Evolutionary conservation across 2,113 vertebrate genomes (phyloP).

Genomic region (Corynorhinus townsendii): DNA sequence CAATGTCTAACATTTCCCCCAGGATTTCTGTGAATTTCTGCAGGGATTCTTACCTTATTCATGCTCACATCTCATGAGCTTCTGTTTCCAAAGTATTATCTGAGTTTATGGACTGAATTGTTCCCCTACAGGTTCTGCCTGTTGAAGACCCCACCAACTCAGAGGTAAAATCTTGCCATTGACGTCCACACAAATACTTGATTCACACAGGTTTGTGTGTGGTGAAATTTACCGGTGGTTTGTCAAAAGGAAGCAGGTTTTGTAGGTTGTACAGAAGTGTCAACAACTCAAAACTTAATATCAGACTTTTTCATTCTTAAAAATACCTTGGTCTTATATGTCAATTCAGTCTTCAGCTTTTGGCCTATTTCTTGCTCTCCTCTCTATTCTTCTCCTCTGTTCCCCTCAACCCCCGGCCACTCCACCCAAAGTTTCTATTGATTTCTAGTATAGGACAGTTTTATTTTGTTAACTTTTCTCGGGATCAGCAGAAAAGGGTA

Average conservation of each 20-base stretch:
- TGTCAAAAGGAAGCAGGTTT: neutral
- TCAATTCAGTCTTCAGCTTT: neutral
- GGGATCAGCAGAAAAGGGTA: neutral
- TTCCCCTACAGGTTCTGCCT: neutral
- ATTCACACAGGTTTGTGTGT: neutral
- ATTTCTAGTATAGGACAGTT: neutral
- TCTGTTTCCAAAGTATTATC: neutral
- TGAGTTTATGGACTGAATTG: neutral
- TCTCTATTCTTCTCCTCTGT: neutral
- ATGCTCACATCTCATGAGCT: neutral
- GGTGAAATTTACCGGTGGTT: neutral
- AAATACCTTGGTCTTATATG: neutral
- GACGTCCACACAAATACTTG: neutral
- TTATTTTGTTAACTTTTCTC: neutral
- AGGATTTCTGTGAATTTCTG: neutral
- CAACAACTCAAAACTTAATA: neutral
- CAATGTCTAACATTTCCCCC: neutral
- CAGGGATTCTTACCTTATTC: neutral
- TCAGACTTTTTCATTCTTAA: neutral
- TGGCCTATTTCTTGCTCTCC: too few species aligned
- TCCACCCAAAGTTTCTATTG: too few species aligned
- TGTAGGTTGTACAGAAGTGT: neutral
- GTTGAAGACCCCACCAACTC: neutral
- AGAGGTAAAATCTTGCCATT: neutral
- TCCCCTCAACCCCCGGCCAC: fast-evolving